phyloP scores from a whole-genome alignment of 2,888 invertebrate genomes.

The Trichogramma dendrolimi region DNA sequence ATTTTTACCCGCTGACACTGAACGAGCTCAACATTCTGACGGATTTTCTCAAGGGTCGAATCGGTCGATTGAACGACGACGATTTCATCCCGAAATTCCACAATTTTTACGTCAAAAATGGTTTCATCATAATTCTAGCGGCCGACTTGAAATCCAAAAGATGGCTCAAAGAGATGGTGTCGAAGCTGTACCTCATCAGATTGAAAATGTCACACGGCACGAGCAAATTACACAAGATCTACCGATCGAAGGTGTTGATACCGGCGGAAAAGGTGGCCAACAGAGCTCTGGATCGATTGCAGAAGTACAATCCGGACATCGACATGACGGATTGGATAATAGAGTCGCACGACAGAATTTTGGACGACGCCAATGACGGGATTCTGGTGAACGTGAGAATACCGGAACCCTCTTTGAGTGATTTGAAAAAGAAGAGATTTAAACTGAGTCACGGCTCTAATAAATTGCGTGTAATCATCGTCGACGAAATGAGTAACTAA shows the following conservation, averaged over 20 bases:
- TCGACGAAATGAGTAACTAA: too few relatives aligned
- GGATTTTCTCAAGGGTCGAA: neutral
- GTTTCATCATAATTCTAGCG: neutral
- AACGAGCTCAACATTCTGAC: too few relatives aligned
- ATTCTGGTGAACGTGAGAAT: neutral
- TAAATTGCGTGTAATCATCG: too few relatives aligned
- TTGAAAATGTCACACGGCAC: too few relatives aligned
- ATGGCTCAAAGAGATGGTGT: neutral
- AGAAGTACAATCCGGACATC: neutral
- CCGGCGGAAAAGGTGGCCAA: neutral
- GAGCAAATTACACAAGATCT: neutral
- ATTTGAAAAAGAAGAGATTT: neutral
- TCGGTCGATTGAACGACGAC: neutral
- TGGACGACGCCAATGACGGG: neutral
- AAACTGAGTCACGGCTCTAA: neutral
- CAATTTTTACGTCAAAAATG: constrained; percentile 3
- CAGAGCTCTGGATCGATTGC: neutral
- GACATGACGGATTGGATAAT: neutral
- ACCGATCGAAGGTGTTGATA: neutral
- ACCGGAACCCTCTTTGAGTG: neutral
- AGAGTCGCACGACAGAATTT: neutral
- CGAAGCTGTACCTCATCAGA: neutral
- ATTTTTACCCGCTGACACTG: too few relatives aligned
- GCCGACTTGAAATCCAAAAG: neutral
- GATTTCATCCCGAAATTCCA: neutral